Base-by-base conservation (phyloP, 37 sponge, comb jelly and placozoan species). In the Dysidea cf. avara region DNA sequence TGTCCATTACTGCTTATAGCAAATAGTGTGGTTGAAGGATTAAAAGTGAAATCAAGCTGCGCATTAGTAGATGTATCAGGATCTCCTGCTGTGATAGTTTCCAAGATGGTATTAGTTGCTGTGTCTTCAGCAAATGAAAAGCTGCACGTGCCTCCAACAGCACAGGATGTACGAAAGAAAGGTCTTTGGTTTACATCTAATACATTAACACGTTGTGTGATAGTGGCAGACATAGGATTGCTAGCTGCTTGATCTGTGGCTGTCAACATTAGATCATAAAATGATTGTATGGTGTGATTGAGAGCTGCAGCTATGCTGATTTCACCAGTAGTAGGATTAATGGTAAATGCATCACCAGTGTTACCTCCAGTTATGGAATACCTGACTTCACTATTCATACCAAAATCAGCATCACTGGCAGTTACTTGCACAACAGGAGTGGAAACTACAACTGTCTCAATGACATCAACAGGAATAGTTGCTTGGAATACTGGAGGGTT, bases 341-440 rank as follows among this genome's bases (percentile, higher is more conserved):
- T 81, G 9, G 51, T 36, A 61, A 91, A 91, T 2, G 60, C 83
- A 68, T 58, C 53, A 6, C 61, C 79, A 30, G 49, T 29, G 57
- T 91, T 78, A 5, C 92, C 92, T 17, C 32, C 37, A 16, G 22
- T 24, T 3, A 91, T 77, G 5, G 84, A 83, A 26, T 86, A 91
- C n/a, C 2, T 21, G 7, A 86, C 24, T 1, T 22, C 49, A n/a
- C 66, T 67, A 43, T 43, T 43, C 5, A 9, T 9, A 43, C 46
- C 46, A 43, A 43, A 43, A 69, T 65, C 68, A 16, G 32, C 55
- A n/a, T 80, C 89, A 24, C 39, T 66, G 48, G 69, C 86, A 54
- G 32, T 25, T 5, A 94, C 72, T 30, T 50, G 76, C 34, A 73
- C 58, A 18, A 89, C 83, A 14, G 31, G 31, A 39, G 68, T 3